These are phyloP conservation scores for Toxostoma redivivum DNA, from an alignment of 2,113 vertebrate species.

Conservation along the genomic window DNA sequence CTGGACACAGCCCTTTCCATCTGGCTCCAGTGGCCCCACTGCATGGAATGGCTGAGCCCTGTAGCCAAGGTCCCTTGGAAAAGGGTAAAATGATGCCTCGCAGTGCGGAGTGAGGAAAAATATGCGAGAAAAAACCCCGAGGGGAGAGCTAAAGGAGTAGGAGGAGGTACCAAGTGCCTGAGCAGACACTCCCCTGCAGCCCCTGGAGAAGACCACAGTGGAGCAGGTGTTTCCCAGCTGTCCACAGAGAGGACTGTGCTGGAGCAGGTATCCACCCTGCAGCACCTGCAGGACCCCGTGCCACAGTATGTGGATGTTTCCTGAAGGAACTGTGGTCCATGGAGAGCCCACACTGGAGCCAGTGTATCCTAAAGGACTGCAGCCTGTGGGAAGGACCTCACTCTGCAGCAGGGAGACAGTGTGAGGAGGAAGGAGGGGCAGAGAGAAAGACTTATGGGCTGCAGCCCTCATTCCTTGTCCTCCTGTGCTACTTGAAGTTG, in stretches of 20 bases:
- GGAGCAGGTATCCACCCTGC: background rate
- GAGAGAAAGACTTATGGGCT: background rate
- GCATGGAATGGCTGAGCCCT: accelerated
- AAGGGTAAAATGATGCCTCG: background rate
- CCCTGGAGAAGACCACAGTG: background rate
- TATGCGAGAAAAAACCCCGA: background rate
- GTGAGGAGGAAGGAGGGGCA: background rate
- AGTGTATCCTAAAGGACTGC: background rate
- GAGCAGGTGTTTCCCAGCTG: background rate
- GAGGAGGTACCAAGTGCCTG: background rate
- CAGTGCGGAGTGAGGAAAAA: background rate
- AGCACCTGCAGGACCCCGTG: background rate
- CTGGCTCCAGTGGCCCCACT: accelerated
- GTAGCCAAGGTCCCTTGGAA: accelerated
- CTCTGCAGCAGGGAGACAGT: accelerated
- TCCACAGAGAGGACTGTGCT: background rate
- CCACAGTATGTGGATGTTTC: background rate
- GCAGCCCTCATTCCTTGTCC: background rate
- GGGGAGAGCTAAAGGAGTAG: background rate
- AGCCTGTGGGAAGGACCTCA: accelerated
- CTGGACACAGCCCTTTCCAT: background rate
- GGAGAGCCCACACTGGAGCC: background rate
- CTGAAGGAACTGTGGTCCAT: background rate
- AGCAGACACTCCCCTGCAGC: background rate
- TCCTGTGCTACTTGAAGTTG: background rate